Evolutionary conservation across 2,797 vertebrate genomes (phyloP).

Genomic region (Antennarius maculatus): DNA sequence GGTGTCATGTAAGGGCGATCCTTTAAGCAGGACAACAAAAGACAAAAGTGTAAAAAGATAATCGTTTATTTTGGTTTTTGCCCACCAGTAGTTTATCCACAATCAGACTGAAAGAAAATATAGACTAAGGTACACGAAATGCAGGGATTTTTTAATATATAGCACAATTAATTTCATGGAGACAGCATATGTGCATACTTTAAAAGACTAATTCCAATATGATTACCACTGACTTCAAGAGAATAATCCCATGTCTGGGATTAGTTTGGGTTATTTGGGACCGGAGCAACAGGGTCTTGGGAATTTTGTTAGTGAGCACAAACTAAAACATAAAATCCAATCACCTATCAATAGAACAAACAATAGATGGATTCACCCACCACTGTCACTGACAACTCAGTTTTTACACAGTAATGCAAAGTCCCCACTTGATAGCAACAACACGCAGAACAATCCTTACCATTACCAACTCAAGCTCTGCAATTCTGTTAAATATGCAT

Average conservation of each 20-base stretch:
- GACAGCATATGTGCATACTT: constrained; percentile 80
- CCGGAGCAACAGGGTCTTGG: constrained; percentile 59
- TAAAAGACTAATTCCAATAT: constrained; percentile 78
- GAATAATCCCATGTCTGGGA: constrained; percentile 61
- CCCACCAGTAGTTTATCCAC: constrained; percentile 81
- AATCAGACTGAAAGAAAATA: constrained; percentile 79
- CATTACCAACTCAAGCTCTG: constrained; percentile 66
- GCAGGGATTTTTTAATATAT: constrained; percentile 77
- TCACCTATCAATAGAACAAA: constrained; percentile 75
- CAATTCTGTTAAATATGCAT: constrained; percentile 25
- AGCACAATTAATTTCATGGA: constrained; percentile 77
- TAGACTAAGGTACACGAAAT: constrained; percentile 80
- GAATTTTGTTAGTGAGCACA: constrained; percentile 77
- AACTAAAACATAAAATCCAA: constrained; percentile 78
- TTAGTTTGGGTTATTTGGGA: constrained; percentile 57
- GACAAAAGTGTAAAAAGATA: constrained; percentile 75
- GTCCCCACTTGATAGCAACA: constrained; percentile 56
- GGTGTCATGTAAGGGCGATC: constrained; percentile 2
- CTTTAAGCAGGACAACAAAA: constrained; percentile 30
- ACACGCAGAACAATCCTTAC: constrained; percentile 66
- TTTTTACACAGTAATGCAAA: constrained; percentile 57
- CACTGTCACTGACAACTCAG: constrained; percentile 63
- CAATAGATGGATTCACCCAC: constrained; percentile 69
- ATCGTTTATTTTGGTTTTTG: constrained; percentile 81
- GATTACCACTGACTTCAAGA: constrained; percentile 69